A percentile compares a stretch with the other conserved stretches of the same genome.
These are phyloP conservation scores for Sebastes dallii DNA, from an alignment of 2,797 vertebrate genomes.

Conservation along the genomic window DNA sequence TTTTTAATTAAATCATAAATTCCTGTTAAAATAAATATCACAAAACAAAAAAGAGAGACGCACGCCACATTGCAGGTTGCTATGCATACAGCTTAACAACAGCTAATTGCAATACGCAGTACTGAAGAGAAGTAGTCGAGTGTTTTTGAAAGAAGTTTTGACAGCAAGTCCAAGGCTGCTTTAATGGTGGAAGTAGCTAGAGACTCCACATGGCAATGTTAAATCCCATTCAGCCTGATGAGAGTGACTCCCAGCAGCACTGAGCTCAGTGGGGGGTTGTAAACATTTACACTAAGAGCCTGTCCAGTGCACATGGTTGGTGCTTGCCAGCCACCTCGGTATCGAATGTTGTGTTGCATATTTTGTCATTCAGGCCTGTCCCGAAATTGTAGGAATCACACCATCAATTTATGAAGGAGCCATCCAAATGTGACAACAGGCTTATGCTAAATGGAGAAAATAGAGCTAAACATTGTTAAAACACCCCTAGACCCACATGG, in stretches of 20 bases:
- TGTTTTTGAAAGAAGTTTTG: conserved; percentile 53
- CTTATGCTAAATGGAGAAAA: conserved; percentile 89
- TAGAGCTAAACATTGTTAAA: conserved; percentile 91
- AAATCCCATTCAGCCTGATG: conserved; percentile 82
- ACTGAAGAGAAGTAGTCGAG: conserved; percentile 21
- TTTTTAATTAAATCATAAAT: not conserved
- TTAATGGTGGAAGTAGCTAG: conserved; percentile 69
- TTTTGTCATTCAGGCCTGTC: conserved; percentile 89
- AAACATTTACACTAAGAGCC: conserved; percentile 91
- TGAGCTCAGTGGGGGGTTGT: conserved; percentile 87
- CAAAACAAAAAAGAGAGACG: not conserved
- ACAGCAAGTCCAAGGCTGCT: conserved; percentile 62
- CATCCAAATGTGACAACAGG: conserved; percentile 90
- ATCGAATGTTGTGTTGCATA: conserved; percentile 87
- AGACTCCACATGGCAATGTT: conserved; percentile 79
- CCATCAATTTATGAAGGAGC: conserved; percentile 87
- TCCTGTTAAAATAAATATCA: not conserved
- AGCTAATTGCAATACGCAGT: conserved; percentile 1
- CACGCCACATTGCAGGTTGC: not conserved
- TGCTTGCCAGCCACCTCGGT: conserved; percentile 87
- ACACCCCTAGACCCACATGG: conserved; percentile 90
- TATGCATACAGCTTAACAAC: not conserved
- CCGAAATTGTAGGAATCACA: conserved; percentile 89
- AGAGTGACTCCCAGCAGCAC: conserved; percentile 85
- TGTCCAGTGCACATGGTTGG: conserved; percentile 88